Evolutionary conservation across 2,888 invertebrate species (phyloP), one percentile per base, ranked within the genome.

Genomic region (Gonocerus acuteangulatus): DNA sequence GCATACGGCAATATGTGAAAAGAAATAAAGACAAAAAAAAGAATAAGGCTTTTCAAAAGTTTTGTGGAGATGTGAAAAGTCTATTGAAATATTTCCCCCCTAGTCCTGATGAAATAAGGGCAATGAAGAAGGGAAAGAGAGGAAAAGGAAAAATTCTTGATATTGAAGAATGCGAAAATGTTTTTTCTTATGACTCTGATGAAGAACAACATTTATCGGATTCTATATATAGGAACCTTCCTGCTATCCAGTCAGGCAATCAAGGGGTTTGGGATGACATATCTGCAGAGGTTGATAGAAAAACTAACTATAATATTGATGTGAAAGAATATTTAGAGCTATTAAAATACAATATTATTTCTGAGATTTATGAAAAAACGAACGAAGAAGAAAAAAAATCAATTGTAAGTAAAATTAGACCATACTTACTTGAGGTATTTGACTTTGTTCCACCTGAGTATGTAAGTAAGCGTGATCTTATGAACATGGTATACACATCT

Each of bases 1-100:
- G 64, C n/a, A 44, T 64, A 22, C 62, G 61, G 27, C 48, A 42
- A 16, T 62, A 54, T 45, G 64, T 64, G n/a, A 32, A 42, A 1
- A 59, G 60, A 21, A 64, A 64, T 18, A 48, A 48, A 15, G 42
- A 59, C 16, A 62, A 45, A 49, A 48, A 51, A 44, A 56, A 62
- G 19, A 60, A 64, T 21, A 60, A 60, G 18, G 59, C 48, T 2
- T 64, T 64, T 15, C 60, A 60, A 42, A 18, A 27, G 2, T 56
- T 64, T n/a, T 48, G 56, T 34, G 49, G 52, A 13, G 61, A 64
- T 45, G 64, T 64, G 4, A 57, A 44, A 11, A 56, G 49, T 15
- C 21, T 64, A 27, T 23, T 64, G 3, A 52, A 54, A 2, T 49
- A 64, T 32, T 64, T 54, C 39, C n/a, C 54, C 6, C 42, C 19